These are phyloP conservation scores for Trachelus iudaicus DNA, from an alignment of 2,888 invertebrate genomes.

Conservation along the genomic window DNA sequence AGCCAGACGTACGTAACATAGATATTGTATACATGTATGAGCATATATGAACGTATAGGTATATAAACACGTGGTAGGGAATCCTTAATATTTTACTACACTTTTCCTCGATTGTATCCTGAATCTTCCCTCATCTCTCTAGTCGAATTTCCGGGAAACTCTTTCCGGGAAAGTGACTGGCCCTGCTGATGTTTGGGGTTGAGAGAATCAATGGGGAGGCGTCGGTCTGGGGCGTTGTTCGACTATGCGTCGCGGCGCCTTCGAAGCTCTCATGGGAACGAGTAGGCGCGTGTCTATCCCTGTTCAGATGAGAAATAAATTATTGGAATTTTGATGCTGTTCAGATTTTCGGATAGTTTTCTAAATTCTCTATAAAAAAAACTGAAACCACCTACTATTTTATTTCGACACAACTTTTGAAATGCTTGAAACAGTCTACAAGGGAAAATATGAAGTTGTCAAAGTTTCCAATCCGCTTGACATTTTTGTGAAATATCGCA, in stretches of 20 bases:
- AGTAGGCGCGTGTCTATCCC: constrained; percentile 6
- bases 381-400: neutral
- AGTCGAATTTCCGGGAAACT: neutral
- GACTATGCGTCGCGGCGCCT: constrained; percentile 44
- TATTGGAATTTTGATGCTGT: too few relatives aligned
- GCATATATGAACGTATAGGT: neutral
- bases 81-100: neutral
- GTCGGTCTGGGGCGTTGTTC: constrained; percentile 51
- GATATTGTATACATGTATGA: neutral
- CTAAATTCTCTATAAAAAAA: too few relatives aligned
- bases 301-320: neutral
- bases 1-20: neutral
- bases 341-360: too few relatives aligned
- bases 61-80: neutral
- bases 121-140: neutral
- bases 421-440: neutral
- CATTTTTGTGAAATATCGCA: neutral
- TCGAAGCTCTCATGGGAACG: constrained; percentile 16
- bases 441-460: neutral
- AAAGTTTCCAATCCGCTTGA: neutral
- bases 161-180: constrained; percentile 12
- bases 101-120: neutral
- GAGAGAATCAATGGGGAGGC: constrained; percentile 55
- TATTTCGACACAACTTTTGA: neutral
- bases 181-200: constrained; percentile 20